phyloP scores from a whole-genome alignment of 2,888 invertebrate genomes.

The Drosophila lutescens region DNA sequence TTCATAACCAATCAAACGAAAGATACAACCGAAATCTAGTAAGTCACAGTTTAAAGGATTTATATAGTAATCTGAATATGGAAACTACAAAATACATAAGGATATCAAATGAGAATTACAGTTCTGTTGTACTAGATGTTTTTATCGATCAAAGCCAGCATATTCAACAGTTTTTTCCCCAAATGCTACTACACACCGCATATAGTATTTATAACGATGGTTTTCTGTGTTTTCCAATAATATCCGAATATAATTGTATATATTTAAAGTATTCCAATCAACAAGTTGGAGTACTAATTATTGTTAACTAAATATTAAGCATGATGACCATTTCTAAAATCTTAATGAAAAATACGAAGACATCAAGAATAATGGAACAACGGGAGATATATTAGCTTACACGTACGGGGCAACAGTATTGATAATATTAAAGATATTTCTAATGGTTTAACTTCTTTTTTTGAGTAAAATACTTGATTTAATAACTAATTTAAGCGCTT shows the following conservation, averaged over 20 bases:
- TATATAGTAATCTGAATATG: slow-evolving; percentile 49
- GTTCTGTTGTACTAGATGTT: slow-evolving; percentile 73
- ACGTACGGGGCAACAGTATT: slow-evolving; percentile 60
- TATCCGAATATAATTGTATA: slow-evolving; percentile 62
- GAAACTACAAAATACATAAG: slow-evolving; percentile 40
- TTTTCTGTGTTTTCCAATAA: slow-evolving; percentile 76
- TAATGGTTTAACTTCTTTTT: slow-evolving; percentile 41
- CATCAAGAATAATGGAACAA: slow-evolving; percentile 17
- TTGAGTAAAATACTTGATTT: slow-evolving; percentile 12
- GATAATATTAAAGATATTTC: slow-evolving; percentile 49
- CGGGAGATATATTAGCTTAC: slow-evolving; percentile 7
- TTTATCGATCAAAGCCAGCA: slow-evolving; percentile 47
- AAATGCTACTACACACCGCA: slow-evolving; percentile 46
- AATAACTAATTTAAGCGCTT: slow-evolving; percentile 68
- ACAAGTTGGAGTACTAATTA: slow-evolving; percentile 45
- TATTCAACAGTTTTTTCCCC: slow-evolving; percentile 52
- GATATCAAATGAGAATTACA: slow-evolving; percentile 56
- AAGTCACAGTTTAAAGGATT: slow-evolving; percentile 44
- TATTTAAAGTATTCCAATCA: slow-evolving; percentile 24
- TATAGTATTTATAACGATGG: slow-evolving; percentile 60
- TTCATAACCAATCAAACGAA: slow-evolving; percentile 40
- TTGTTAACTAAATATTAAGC: slow-evolving; percentile 78
- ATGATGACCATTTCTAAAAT: slow-evolving; percentile 62
- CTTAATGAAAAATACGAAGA: slow-evolving; percentile 27
- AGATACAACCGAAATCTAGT: slow-evolving; percentile 44